These are phyloP conservation scores for Cephalotes varians DNA, from an alignment of 2,888 invertebrate species.

Conservation along the genomic window DNA sequence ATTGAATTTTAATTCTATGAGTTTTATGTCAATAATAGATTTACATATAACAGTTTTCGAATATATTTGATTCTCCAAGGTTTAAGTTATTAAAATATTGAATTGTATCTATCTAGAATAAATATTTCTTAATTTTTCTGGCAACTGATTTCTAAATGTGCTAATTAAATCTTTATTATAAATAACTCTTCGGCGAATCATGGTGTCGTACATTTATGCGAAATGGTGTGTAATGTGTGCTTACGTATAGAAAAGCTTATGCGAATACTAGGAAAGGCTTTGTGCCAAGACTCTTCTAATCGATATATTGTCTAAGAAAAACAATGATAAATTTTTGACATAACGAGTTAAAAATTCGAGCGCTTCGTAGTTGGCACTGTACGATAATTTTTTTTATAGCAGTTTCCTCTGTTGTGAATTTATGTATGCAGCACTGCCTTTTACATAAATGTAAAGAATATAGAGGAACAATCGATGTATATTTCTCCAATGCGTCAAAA, in stretches of 20 bases:
- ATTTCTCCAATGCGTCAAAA: neutral
- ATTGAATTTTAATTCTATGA: neutral
- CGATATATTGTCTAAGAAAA: conserved; percentile 11
- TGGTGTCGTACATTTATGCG: neutral
- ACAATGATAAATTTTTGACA: conserved; percentile 41
- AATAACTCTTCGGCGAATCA: neutral
- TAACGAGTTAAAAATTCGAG: conserved; percentile 15
- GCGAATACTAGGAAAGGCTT: neutral
- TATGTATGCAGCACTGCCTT: neutral
- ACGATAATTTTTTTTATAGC: neutral
- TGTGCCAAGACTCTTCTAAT: conserved; percentile 13
- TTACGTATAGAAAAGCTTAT: neutral
- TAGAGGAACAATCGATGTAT: neutral
- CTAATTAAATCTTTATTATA: neutral
- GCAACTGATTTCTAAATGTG: neutral
- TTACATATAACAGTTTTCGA: neutral
- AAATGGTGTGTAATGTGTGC: neutral
- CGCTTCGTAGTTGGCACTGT: neutral
- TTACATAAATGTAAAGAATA: conserved; percentile 5
- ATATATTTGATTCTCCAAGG: neutral
- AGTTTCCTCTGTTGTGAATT: neutral
- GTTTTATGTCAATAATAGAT: neutral
- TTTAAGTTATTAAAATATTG: neutral
- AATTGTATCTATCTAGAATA: neutral
- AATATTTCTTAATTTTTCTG: neutral